A percentile compares a stretch with the other conserved stretches of the same genome.
These are phyloP conservation scores for Drosophila bipectinata DNA, from an alignment of 1,140 invertebrate genomes.

Conservation along the genomic window DNA sequence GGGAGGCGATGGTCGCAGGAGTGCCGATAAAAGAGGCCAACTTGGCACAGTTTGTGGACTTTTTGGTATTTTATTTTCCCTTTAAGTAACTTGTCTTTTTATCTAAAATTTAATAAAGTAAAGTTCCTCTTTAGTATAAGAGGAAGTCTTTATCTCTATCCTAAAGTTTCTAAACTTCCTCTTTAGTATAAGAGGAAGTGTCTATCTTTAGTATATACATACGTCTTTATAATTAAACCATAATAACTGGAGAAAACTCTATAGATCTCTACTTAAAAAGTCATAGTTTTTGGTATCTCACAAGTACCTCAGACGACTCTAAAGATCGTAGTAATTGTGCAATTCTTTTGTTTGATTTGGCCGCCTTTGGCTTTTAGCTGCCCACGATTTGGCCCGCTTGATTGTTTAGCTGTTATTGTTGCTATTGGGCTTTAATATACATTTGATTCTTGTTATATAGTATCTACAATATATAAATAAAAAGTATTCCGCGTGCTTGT, in stretches of 20 bases:
- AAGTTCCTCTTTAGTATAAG: no score
- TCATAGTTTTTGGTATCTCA: neutral
- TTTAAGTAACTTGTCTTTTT: neutral
- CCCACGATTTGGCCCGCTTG: conserved; percentile 50
- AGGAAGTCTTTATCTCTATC: no score
- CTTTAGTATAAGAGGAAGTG: no score
- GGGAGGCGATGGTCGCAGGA: conserved; percentile 20
- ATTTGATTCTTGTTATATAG: conserved; percentile 58
- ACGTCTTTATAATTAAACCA: no score
- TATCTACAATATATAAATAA: conserved; percentile 1
- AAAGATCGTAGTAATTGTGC: conserved; percentile 39
- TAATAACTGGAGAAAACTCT: no score
- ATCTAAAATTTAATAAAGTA: no score
- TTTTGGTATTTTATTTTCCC: conserved; percentile 37
- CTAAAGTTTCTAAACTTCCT: no score
- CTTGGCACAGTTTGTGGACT: conserved; percentile 73
- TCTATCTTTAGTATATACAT: no score
- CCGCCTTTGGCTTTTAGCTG: conserved; percentile 34
- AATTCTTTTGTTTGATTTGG: conserved; percentile 50
- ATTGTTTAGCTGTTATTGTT: conserved; percentile 65
- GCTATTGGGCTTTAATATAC: conserved; percentile 56
- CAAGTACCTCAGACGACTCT: conserved; percentile 8
- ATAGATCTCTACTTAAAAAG: neutral
- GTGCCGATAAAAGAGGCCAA: conserved; percentile 11
- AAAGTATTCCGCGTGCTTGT: conserved; percentile 44